These are phyloP conservation scores for Troides aeacus DNA, from an alignment of 2,888 invertebrate species.

Conservation along the genomic window DNA sequence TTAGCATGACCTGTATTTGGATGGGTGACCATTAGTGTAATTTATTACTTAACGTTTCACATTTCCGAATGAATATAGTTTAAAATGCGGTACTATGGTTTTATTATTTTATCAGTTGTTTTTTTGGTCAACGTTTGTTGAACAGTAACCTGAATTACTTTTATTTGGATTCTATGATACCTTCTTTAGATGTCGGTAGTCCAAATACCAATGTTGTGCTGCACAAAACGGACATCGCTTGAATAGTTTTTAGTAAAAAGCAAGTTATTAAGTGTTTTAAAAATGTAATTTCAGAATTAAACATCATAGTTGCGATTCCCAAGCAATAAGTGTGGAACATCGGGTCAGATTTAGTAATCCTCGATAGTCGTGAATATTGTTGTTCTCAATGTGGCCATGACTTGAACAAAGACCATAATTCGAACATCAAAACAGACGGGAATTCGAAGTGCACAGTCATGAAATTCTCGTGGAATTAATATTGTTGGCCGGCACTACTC, in stretches of 20 bases:
- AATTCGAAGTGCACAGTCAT: constrained; percentile 19
- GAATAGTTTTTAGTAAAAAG: no score
- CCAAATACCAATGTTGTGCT: no score
- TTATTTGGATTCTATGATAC: no score
- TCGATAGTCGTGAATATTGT: neutral
- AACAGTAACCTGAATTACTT: neutral
- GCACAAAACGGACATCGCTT: no score
- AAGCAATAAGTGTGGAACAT: neutral
- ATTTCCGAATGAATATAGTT: neutral
- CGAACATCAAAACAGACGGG: constrained; percentile 15
- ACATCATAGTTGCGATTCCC: neutral
- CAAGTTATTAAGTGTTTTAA: no score
- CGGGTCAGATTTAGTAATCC: neutral
- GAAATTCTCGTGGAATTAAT: constrained; percentile 18
- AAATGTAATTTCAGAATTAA: neutral
- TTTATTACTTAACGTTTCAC: neutral
- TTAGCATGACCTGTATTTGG: neutral
- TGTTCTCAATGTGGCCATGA: constrained; percentile 9
- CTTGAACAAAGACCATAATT: constrained; percentile 25
- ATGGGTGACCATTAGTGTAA: neutral
- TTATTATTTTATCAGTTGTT: neutral
- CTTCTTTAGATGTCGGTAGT: no score
- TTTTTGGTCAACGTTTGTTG: neutral
- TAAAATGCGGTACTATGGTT: neutral
- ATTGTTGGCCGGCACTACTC: constrained; percentile 12